Percentiles rank a stretch among this genome's conserved stretches.
Conservation (phyloP, 2,888 invertebrate species). For the Coleophora flavipennella region DNA sequence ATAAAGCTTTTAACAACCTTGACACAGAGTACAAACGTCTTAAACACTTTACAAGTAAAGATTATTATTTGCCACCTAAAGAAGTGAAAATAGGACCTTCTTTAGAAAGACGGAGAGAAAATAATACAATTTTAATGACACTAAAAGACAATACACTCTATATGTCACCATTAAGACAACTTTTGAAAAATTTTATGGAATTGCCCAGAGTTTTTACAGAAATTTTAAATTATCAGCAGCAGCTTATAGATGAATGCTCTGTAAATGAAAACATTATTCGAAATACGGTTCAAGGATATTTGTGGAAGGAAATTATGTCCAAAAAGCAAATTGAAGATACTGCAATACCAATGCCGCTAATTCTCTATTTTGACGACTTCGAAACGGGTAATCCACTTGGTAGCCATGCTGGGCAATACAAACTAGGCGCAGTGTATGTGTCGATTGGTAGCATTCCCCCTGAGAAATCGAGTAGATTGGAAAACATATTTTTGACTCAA, state of each 20-base stretch:
- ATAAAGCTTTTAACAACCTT: too few species aligned
- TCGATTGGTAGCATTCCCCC: slow-evolving; percentile 18
- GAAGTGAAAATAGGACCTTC: too few species aligned
- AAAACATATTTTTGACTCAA: slow-evolving; percentile 14
- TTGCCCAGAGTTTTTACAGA: not conserved
- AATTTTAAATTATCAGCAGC: not conserved
- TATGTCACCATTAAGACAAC: too few species aligned
- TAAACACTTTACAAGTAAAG: too few species aligned
- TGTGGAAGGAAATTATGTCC: not conserved
- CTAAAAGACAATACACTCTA: too few species aligned
- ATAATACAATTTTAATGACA: too few species aligned
- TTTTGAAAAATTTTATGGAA: not conserved
- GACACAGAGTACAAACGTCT: too few species aligned
- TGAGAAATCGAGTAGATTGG: slow-evolving; percentile 12
- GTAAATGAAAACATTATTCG: not conserved
- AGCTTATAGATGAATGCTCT: too few species aligned
- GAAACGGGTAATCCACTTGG: slow-evolving; percentile 23
- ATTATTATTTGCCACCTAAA: too few species aligned
- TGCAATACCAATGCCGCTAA: slow-evolving; percentile 10
- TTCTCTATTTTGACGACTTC: slow-evolving; percentile 22
- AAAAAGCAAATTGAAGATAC: not conserved
- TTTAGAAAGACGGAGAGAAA: too few species aligned
- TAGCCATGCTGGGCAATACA: slow-evolving; percentile 19
- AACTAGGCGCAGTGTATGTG: slow-evolving; percentile 21
- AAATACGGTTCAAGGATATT: not conserved